Evolutionary conservation across 2,113 vertebrate species (phyloP).

Genomic region (Ceuthmochares aereus): DNA sequence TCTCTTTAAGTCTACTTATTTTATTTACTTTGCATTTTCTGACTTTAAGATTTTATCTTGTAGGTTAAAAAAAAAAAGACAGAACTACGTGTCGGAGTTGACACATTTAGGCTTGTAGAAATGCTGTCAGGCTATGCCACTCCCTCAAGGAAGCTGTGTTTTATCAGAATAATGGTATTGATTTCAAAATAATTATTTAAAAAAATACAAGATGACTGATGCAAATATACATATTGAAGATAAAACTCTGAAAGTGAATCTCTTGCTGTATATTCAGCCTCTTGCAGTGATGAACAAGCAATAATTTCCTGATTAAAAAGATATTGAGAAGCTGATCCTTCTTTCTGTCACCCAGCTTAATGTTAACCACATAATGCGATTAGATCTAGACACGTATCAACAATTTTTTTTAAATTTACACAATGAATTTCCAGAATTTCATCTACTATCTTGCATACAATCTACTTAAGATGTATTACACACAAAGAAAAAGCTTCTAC

Average conservation of each 20-base stretch:
- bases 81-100: not conserved
- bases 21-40: slow-evolving; percentile 32
- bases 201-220: not conserved
- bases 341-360: slow-evolving; percentile 5
- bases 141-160: not conserved
- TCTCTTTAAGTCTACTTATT: not conserved
- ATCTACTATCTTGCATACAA: not conserved
- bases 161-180: not conserved
- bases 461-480: not conserved
- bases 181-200: not conserved
- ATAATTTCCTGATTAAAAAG: slow-evolving; percentile 43
- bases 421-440: not conserved
- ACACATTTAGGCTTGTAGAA: not conserved
- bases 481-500: not conserved
- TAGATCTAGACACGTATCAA: not conserved
- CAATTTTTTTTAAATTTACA: not conserved
- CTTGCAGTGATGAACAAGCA: not conserved
- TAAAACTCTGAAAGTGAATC: not conserved
- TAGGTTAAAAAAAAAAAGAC: not conserved
- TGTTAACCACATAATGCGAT: not conserved
- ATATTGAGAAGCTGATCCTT: not conserved
- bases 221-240: not conserved
- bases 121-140: not conserved
- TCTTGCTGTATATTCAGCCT: not conserved
- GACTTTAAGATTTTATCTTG: not conserved